Evolutionary conservation across 2,888 invertebrate species (phyloP).

Genomic region (Drosophila histrio): DNA sequence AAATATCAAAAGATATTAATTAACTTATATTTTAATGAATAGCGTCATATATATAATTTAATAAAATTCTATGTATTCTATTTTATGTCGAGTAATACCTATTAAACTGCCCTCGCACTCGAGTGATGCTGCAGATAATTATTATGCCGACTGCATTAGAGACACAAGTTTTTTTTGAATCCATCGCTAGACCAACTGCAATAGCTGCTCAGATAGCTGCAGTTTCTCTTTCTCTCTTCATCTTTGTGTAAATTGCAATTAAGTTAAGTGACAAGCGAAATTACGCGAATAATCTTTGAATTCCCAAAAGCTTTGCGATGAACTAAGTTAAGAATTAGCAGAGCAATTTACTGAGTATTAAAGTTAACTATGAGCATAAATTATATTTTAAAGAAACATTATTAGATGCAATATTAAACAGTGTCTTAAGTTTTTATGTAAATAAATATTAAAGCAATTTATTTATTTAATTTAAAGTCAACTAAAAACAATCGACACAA

Average conservation of each 20-base stretch:
- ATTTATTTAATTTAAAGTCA: too few relatives aligned
- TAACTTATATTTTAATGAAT: background rate
- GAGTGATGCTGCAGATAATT: conserved; percentile 68
- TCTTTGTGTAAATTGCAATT: conserved; percentile 65
- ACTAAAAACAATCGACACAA: too few relatives aligned
- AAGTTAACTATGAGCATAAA: too few relatives aligned
- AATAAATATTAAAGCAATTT: too few relatives aligned
- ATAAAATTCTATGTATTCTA: background rate
- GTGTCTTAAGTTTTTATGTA: too few relatives aligned
- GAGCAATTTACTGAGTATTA: conserved; percentile 19
- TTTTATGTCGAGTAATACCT: background rate
- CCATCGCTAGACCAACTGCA: conserved; percentile 6
- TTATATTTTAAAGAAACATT: background rate
- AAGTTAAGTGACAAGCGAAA: conserved; percentile 73
- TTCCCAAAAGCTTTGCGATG: background rate
- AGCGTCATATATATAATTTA: background rate
- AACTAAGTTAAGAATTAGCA: background rate
- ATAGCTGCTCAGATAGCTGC: conserved; percentile 17
- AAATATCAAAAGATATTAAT: background rate
- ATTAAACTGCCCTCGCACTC: conserved; percentile 1
- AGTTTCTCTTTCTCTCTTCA: background rate
- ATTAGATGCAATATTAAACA: too few relatives aligned
- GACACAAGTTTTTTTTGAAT: conserved; percentile 28
- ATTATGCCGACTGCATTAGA: conserved; percentile 67
- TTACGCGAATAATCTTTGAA: conserved; percentile 21